phyloP scores from a whole-genome alignment of 2,113 vertebrate species.

The Thalassarche chlororhynchos region DNA sequence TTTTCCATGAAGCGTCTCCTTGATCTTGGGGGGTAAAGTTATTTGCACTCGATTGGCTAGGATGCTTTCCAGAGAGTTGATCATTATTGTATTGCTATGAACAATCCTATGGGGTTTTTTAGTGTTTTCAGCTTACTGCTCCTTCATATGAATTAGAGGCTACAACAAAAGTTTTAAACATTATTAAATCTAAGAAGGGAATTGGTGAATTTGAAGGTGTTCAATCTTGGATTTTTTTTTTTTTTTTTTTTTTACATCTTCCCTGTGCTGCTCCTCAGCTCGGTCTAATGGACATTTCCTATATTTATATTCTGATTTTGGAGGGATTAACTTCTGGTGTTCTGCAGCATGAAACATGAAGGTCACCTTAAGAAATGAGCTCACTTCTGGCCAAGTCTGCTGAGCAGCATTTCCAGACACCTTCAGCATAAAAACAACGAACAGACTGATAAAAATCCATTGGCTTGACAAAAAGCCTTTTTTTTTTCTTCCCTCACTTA shows the following conservation, averaged over 20 bases:
- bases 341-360: background rate
- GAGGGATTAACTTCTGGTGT: background rate
- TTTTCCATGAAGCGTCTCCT: background rate
- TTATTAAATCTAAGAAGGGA: background rate
- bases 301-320: background rate
- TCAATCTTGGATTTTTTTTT: background rate
- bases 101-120: background rate
- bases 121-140: background rate
- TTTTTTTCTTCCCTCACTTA: background rate
- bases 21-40: background rate
- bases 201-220: background rate
- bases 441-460: background rate
- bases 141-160: background rate
- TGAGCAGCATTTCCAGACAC: background rate
- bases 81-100: background rate
- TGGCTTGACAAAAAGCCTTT: background rate
- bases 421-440: constrained; percentile 37
- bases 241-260: fast-evolving
- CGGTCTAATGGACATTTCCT: background rate
- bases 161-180: background rate
- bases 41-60: background rate
- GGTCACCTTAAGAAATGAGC: constrained; percentile 46
- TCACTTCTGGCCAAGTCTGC: constrained; percentile 14
- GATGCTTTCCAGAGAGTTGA: background rate
- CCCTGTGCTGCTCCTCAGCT: background rate